Conservation (phyloP, 92 coral and sea anemone genomes). For the Muricea muricata region DNA sequence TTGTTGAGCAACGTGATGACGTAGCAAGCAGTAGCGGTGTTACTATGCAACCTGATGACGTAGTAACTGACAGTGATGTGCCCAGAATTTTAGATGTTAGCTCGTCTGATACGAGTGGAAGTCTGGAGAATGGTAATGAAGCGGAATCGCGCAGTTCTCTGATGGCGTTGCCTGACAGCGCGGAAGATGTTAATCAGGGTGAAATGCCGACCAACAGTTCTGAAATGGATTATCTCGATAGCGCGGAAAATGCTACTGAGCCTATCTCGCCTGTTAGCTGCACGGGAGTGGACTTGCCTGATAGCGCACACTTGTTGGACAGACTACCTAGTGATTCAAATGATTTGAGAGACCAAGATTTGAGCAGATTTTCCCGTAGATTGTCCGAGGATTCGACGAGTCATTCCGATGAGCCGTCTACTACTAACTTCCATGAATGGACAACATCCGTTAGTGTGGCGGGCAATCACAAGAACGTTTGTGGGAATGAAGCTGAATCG, state of each 20-base stretch:
- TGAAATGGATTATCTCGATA: not conserved
- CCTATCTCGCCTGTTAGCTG: not conserved
- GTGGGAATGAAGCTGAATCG: conserved; percentile 37
- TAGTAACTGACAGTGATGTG: not conserved
- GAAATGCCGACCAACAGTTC: not conserved
- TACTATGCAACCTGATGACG: not conserved
- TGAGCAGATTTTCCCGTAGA: not conserved
- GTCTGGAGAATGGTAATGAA: not conserved
- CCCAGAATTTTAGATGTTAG: not conserved
- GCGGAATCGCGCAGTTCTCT: not conserved
- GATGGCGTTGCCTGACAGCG: not conserved
- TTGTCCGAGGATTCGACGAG: conserved; percentile 12
- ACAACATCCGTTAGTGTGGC: not conserved
- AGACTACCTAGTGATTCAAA: not conserved
- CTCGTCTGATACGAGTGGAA: conserved; percentile 4
- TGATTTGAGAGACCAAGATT: not conserved
- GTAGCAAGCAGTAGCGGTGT: not conserved
- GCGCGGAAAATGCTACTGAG: not conserved
- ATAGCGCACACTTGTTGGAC: not conserved
- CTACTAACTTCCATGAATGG: conserved; percentile 7
- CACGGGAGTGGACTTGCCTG: not conserved
- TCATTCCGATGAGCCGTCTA: conserved; percentile 5
- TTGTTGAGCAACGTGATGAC: conserved; percentile 22
- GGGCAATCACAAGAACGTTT: not conserved
- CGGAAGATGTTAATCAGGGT: not conserved